Evolutionary conservation across 2,113 vertebrate species (phyloP).

Genomic region (Engystomops pustulosus): DNA sequence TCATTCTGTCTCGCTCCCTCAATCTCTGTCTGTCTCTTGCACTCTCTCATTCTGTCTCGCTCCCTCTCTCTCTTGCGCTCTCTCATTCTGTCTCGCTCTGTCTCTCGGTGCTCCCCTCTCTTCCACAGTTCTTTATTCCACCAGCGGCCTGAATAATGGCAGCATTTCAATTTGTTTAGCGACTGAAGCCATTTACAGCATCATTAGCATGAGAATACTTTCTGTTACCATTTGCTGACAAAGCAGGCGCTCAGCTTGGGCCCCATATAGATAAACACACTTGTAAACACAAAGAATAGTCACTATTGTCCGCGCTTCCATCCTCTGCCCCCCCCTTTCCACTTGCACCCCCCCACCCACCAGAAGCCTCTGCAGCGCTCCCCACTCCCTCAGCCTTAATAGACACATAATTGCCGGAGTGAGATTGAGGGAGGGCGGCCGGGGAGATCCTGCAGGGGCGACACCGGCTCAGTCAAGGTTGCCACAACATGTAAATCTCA

Average conservation of each 20-base stretch:
- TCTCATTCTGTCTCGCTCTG: not conserved
- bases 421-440: constrained; percentile 26
- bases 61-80: not conserved
- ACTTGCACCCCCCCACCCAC: constrained; percentile 58
- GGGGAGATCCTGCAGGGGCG: not conserved
- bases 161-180: constrained; percentile 93
- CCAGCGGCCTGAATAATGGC: constrained; percentile 88
- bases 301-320: constrained; percentile 79
- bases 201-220: constrained; percentile 95
- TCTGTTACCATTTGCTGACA: constrained; percentile 92
- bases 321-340: constrained; percentile 67
- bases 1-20: not conserved
- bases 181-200: constrained; percentile 88
- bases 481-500: rapidly evolving
- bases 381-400: constrained; percentile 62
- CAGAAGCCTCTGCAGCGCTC: constrained; percentile 53
- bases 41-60: not conserved
- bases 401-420: constrained; percentile 64
- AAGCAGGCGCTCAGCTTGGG: constrained; percentile 79
- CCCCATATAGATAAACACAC: constrained; percentile 93
- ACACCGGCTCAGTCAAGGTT: not conserved
- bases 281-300: constrained; percentile 95
- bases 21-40: not conserved
- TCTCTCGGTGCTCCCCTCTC: constrained; percentile 62
- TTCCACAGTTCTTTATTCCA: constrained; percentile 60